A percentile compares a stretch with the other conserved stretches of the same genome.
phyloP scores from a whole-genome alignment of 2,113 vertebrate genomes.

The Paramisgurnus dabryanus region DNA sequence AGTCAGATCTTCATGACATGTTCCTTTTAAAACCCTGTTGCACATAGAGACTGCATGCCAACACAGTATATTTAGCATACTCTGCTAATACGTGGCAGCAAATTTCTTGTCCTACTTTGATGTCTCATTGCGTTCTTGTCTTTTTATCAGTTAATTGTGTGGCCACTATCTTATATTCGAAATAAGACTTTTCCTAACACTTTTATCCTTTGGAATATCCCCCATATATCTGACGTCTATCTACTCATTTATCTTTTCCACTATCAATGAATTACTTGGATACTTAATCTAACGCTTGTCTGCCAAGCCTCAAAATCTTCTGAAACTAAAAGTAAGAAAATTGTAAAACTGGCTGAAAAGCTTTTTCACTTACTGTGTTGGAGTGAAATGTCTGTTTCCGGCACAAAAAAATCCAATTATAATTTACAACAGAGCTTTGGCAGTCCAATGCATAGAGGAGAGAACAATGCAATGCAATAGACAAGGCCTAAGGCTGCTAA shows the following conservation, averaged over 20 bases:
- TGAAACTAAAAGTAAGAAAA: constrained; percentile 18
- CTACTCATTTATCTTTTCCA: constrained; percentile 13
- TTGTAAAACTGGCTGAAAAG: constrained; percentile 29
- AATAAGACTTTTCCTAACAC: constrained; percentile 16
- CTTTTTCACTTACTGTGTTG: constrained; percentile 6
- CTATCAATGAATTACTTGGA: constrained; percentile 40
- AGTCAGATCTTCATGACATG: no score
- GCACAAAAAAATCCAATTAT: constrained; percentile 53
- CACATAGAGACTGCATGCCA: background rate
- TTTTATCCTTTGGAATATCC: constrained; percentile 40
- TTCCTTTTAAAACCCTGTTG: background rate
- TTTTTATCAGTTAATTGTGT: constrained; percentile 45
- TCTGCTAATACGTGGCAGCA: background rate
- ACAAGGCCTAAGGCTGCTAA: constrained; percentile 34
- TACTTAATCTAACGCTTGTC: constrained; percentile 12
- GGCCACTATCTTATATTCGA: constrained; percentile 25
- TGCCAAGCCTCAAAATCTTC: constrained; percentile 38
- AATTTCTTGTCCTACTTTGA: constrained; percentile 36
- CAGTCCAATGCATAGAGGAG: constrained; percentile 44
- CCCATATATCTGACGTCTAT: constrained; percentile 39
- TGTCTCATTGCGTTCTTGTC: constrained; percentile 1
- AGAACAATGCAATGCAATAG: constrained; percentile 43
- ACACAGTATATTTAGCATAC: background rate
- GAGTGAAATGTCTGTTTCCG: constrained; percentile 35
- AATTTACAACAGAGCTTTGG: constrained; percentile 50